Evolutionary conservation across 2,113 vertebrate genomes (phyloP).

Genomic region (Nesoenas mayeri): DNA sequence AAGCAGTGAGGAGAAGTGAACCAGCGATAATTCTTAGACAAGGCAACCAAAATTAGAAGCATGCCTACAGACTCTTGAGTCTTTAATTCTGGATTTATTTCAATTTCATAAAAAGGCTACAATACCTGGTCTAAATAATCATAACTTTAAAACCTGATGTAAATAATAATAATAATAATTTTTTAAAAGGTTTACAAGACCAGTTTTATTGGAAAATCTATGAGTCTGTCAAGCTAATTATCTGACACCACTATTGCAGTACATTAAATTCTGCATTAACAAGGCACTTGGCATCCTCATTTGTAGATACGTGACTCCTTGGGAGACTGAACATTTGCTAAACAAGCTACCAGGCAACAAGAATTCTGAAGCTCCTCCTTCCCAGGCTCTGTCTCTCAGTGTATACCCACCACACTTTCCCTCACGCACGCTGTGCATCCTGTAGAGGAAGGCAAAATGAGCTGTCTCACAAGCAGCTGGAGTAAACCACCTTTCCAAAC

Average conservation of each 20-base stretch:
- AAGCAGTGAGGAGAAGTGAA: not conserved
- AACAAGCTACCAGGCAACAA: not conserved
- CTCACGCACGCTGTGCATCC: fast-evolving
- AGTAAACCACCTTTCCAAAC: not conserved
- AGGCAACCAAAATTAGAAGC: constrained; percentile 35
- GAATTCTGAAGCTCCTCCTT: not conserved
- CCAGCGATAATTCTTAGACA: not conserved
- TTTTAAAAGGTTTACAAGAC: not conserved
- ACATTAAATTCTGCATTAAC: constrained; percentile 62
- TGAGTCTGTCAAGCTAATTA: constrained; percentile 59
- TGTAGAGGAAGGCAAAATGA: not conserved
- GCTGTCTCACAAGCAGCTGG: not conserved
- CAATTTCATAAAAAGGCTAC: constrained; percentile 26
- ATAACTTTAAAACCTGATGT: not conserved
- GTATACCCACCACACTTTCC: fast-evolving
- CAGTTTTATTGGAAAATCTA: constrained; percentile 48
- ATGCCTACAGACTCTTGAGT: not conserved
- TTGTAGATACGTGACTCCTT: not conserved
- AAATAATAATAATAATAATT: not conserved
- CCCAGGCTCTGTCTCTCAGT: not conserved
- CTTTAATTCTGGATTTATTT: constrained; percentile 21
- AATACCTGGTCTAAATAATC: constrained; percentile 30
- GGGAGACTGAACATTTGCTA: not conserved
- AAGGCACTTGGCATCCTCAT: constrained; percentile 41
- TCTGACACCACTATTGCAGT: constrained; percentile 28